These are phyloP conservation scores for Hirtodrosophila histrioides DNA, from an alignment of 2,888 invertebrate genomes.

Conservation along the genomic window DNA sequence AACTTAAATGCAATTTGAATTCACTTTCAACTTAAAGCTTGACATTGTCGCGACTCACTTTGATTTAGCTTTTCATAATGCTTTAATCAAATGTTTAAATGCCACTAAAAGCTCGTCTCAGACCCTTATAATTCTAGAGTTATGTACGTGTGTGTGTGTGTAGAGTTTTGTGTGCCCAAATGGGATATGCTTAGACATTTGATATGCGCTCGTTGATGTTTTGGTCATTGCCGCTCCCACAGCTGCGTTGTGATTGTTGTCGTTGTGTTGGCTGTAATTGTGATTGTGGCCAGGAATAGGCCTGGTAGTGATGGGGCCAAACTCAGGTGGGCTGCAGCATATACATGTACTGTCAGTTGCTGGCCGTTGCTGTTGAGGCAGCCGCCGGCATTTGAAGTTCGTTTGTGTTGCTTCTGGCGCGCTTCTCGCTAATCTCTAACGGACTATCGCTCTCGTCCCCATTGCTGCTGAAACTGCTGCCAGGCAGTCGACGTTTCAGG, in stretches of 20 bases:
- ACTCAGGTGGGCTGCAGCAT: constrained; percentile 78
- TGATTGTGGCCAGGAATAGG: constrained; percentile 39
- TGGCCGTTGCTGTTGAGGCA: constrained; percentile 50
- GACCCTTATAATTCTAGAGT: background rate
- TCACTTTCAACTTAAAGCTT: background rate
- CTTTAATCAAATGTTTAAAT: background rate
- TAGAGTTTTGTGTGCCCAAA: constrained; percentile 68
- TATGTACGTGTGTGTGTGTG: constrained; percentile 10
- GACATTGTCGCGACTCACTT: background rate
- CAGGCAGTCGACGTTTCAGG: constrained; percentile 77
- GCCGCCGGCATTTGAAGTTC: constrained; percentile 21
- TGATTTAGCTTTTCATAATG: background rate
- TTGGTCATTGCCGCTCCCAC: constrained; percentile 53
- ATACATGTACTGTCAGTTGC: constrained; percentile 82
- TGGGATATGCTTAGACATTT: constrained; percentile 79
- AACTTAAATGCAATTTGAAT: too few species aligned
- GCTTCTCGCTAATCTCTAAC: constrained; percentile 58
- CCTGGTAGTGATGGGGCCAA: constrained; percentile 36
- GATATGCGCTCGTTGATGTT: constrained; percentile 75
- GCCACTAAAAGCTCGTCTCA: constrained; percentile 1
- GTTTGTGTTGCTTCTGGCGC: constrained; percentile 49
- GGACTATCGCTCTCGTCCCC: constrained; percentile 81
- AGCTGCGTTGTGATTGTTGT: constrained; percentile 22
- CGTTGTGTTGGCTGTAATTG: constrained; percentile 28
- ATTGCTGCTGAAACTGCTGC: constrained; percentile 78